Conservation (phyloP, 2,113 vertebrate species). For the Lepisosteus oculatus region DNA sequence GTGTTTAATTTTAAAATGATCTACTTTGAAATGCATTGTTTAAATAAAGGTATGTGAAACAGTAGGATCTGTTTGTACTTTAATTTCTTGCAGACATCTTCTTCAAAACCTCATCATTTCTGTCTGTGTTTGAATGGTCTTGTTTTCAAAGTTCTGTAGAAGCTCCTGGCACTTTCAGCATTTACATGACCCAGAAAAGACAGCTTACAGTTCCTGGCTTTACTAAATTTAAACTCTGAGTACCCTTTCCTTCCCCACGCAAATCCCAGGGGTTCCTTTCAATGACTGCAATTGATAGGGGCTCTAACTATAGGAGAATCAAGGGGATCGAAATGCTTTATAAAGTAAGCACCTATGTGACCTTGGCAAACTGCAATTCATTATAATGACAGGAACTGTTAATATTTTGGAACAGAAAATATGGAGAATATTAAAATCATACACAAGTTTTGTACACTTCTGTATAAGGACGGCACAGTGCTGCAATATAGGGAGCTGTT, state of each 20-base stretch:
- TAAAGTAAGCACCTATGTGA: slow-evolving; percentile 40
- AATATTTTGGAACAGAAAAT: slow-evolving; percentile 36
- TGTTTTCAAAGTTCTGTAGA: slow-evolving; percentile 31
- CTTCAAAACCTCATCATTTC: neutral
- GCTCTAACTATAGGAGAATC: slow-evolving; percentile 53
- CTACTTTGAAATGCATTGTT: too few species aligned
- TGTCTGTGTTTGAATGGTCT: slow-evolving; percentile 7
- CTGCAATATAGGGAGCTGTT: neutral
- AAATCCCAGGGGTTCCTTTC: slow-evolving; percentile 37
- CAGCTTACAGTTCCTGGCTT: slow-evolving; percentile 36
- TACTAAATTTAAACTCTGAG: slow-evolving; percentile 36
- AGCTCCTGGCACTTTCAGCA: slow-evolving; percentile 46
- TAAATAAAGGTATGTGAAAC: too few species aligned
- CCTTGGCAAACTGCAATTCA: slow-evolving; percentile 17
- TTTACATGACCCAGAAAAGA: slow-evolving; percentile 64
- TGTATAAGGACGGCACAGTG: neutral
- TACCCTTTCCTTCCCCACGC: slow-evolving; percentile 30
- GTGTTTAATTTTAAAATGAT: too few species aligned
- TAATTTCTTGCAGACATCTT: too few species aligned
- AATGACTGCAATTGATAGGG: slow-evolving; percentile 52
- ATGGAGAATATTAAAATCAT: neutral
- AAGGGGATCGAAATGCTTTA: slow-evolving; percentile 31
- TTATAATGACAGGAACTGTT: slow-evolving; percentile 22
- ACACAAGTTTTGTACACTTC: too few species aligned
- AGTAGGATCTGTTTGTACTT: too few species aligned